These are phyloP conservation scores for Passerina amoena DNA, from an alignment of 2,113 vertebrate species.

Conservation along the genomic window DNA sequence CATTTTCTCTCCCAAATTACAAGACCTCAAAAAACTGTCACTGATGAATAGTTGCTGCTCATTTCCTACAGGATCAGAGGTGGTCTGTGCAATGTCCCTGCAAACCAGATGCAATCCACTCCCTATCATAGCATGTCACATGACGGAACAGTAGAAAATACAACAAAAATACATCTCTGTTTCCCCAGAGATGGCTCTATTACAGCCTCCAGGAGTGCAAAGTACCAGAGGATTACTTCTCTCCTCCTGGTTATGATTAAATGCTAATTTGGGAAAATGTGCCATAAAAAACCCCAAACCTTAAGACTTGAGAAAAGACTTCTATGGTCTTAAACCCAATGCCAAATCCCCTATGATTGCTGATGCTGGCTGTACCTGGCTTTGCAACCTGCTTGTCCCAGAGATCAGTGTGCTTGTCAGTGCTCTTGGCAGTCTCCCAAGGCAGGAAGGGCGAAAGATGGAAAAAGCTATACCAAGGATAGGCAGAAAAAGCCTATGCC, in stretches of 20 bases:
- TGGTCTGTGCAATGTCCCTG: not conserved
- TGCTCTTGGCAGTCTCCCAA: not conserved
- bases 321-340: not conserved
- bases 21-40: not conserved
- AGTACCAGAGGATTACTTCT: not conserved
- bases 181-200: not conserved
- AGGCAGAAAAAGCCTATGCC: not conserved
- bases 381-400: not conserved
- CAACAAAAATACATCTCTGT: not conserved
- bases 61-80: not conserved
- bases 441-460: not conserved
- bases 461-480: not conserved
- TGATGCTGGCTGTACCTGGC: not conserved
- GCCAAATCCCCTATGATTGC: not conserved
- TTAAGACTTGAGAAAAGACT: not conserved
- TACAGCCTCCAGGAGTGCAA: conserved; percentile 2
- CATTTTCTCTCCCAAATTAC: not conserved
- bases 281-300: not conserved
- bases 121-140: rapidly evolving
- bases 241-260: not conserved
- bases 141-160: conserved; percentile 15
- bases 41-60: not conserved
- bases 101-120: not conserved
- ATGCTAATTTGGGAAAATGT: conserved; percentile 1
- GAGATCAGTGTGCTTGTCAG: not conserved